These are phyloP conservation scores for Vulpes lagopus DNA, from an alignment of 2,113 vertebrate species.

Conservation along the genomic window DNA sequence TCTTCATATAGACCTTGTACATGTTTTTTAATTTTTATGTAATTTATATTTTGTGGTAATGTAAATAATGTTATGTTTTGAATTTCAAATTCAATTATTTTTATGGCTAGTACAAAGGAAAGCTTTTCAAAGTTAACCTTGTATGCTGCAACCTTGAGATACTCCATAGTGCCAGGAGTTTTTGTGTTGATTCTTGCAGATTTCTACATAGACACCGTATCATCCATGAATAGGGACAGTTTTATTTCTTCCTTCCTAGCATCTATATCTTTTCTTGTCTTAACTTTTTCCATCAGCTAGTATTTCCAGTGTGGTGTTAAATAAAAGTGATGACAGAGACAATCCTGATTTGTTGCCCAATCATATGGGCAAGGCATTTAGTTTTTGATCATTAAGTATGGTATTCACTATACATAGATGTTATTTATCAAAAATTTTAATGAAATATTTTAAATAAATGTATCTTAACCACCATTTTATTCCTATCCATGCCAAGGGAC, in stretches of 20 bases:
- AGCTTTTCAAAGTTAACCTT: not conserved
- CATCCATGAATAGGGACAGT: not conserved
- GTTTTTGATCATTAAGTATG: not conserved
- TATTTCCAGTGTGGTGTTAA: not conserved
- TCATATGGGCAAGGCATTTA: not conserved
- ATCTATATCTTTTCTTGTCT: not conserved
- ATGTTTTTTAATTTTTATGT: not conserved
- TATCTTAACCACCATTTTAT: slow-evolving; percentile 82
- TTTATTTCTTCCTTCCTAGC: not conserved
- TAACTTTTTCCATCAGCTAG: not conserved
- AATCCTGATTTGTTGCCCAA: not conserved
- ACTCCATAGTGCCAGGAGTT: not conserved
- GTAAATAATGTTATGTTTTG: not conserved
- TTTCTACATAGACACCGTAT: not conserved
- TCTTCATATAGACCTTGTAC: not conserved
- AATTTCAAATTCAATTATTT: not conserved
- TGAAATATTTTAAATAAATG: not conserved
- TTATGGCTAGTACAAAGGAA: not conserved
- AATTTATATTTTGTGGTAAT: not conserved
- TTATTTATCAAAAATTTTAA: not conserved
- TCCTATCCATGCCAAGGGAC: slow-evolving; percentile 76
- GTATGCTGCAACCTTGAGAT: not conserved
- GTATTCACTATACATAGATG: not conserved
- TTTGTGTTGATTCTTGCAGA: not conserved
- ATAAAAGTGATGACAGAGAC: not conserved